phyloP scores from a whole-genome alignment of 2,797 vertebrate species.

The Anableps anableps region DNA sequence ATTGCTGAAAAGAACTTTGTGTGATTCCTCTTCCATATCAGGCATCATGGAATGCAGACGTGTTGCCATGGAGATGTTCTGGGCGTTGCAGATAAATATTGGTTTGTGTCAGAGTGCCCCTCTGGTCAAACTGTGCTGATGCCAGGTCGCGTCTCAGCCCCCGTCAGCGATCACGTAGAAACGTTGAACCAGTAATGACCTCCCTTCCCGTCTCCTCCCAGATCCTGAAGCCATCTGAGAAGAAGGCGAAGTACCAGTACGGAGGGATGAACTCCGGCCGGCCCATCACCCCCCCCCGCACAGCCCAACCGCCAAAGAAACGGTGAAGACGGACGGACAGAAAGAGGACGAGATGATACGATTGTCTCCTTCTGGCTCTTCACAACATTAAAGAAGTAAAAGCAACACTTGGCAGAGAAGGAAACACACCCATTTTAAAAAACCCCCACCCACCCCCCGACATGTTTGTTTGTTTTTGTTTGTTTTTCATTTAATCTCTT shows the following conservation, averaged over 20 bases:
- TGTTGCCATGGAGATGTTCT: not conserved
- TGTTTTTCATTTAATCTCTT: slow-evolving; percentile 26
- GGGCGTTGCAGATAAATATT: too few relatives aligned
- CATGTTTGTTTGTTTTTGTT: slow-evolving; percentile 11
- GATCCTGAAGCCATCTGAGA: slow-evolving; percentile 89
- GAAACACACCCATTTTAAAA: slow-evolving; percentile 42
- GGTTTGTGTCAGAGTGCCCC: too few relatives aligned
- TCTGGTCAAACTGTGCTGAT: too few relatives aligned
- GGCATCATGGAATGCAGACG: not conserved
- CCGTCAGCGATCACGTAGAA: not conserved
- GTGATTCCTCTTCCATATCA: not conserved
- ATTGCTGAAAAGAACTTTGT: not conserved
- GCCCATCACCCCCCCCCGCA: slow-evolving; percentile 85
- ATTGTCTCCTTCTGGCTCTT: slow-evolving; percentile 31
- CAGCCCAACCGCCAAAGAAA: slow-evolving; percentile 85
- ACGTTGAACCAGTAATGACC: not conserved
- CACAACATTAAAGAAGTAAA: slow-evolving; percentile 27
- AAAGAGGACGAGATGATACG: slow-evolving; percentile 13
- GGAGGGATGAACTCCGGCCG: slow-evolving; percentile 85
- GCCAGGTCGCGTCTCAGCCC: not conserved
- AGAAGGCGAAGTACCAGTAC: slow-evolving; percentile 88
- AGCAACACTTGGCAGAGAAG: slow-evolving; percentile 56
- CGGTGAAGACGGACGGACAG: slow-evolving; percentile 72
- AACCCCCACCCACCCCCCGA: slow-evolving; percentile 11
- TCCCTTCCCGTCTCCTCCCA: slow-evolving; percentile 13